Evolutionary conservation across 2,888 invertebrate genomes (phyloP), one percentile per base, ranked within the genome.

Genomic region (Trichogramma dendrolimi): DNA sequence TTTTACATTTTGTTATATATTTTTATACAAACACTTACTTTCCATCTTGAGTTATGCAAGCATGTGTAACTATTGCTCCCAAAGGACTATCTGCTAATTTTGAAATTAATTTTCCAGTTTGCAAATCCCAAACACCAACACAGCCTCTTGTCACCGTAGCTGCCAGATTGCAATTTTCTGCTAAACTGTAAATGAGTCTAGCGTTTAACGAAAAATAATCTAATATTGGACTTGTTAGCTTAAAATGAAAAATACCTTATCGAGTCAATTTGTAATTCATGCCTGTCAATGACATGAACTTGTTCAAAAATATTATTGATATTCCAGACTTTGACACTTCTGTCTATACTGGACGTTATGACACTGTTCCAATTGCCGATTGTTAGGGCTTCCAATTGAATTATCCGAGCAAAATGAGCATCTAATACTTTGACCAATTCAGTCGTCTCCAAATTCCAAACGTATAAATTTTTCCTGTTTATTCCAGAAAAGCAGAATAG

Each of bases 301-400:
- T 96, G 95, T 75, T 98, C 97, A 73, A 96, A 95, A 68, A 98
- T 97, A 78, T 98, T 98, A 79, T 97, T 96, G 61, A 99, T 95
- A 78, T 98, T 98, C 98, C 98, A 98, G 4, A 97, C 95, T 83
- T 98, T 98, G 6, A 98, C 96, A 0, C 96, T 95, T 64, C 97
- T 86, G 79, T 99, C 98, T 55, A 98, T 96, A 0, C 97, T 97
- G 0, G 97, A 96, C 0, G 98, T 97, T 54, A 98, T 94, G 5
- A 96, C 89, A 77, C 92, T 92, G 77, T 94, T 94, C 94, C 94
- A 94, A 67, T 90, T 87, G 0, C 92, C 92, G 11, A 93, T 87
- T 0, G 91, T 92, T 47, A 97, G 81, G 0, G 95, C 88, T 69
- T 91, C 91, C 62, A 98, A 80, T 70, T 95, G 93, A 61, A 98